Percentiles rank a stretch among this genome's conserved stretches.
Conservation (phyloP, 2,888 invertebrate species). For the Mythimna ferrago region DNA sequence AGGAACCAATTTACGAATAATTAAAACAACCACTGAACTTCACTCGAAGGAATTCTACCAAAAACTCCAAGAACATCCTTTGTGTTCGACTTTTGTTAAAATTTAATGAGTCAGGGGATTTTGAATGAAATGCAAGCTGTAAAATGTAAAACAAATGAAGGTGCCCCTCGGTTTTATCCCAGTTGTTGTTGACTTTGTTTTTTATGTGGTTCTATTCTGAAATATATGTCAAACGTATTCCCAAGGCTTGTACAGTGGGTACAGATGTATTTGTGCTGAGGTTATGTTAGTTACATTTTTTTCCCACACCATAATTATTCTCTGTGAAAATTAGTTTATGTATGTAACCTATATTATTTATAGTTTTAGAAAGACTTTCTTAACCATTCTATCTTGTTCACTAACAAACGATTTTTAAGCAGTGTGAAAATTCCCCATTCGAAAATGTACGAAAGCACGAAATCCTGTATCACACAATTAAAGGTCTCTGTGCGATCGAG, state of each 20-base stretch:
- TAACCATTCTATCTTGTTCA: too few relatives aligned
- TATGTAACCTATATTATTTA: background rate
- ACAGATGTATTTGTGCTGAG: background rate
- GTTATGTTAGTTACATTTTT: background rate
- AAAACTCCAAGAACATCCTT: background rate
- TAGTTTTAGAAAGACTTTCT: too few relatives aligned
- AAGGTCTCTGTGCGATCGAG: too few relatives aligned
- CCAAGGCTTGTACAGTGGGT: background rate
- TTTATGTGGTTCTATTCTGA: slow-evolving; percentile 24
- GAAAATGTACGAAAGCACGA: too few relatives aligned
- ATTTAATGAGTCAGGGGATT: slow-evolving; percentile 29
- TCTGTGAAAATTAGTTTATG: background rate
- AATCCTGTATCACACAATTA: too few relatives aligned
- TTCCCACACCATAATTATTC: background rate
- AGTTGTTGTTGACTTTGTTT: slow-evolving; percentile 33
- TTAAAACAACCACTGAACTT: too few relatives aligned
- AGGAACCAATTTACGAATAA: too few relatives aligned
- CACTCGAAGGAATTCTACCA: too few relatives aligned
- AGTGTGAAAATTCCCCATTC: too few relatives aligned
- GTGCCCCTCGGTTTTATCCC: slow-evolving; percentile 8
- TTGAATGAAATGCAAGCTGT: slow-evolving; percentile 40
- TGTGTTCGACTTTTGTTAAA: slow-evolving; percentile 19
- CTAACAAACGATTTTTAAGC: too few relatives aligned
- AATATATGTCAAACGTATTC: slow-evolving; percentile 43
- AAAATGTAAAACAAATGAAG: slow-evolving; percentile 36